Evolutionary conservation across 2,797 vertebrate genomes (phyloP).

Genomic region (Coilia nasus): DNA sequence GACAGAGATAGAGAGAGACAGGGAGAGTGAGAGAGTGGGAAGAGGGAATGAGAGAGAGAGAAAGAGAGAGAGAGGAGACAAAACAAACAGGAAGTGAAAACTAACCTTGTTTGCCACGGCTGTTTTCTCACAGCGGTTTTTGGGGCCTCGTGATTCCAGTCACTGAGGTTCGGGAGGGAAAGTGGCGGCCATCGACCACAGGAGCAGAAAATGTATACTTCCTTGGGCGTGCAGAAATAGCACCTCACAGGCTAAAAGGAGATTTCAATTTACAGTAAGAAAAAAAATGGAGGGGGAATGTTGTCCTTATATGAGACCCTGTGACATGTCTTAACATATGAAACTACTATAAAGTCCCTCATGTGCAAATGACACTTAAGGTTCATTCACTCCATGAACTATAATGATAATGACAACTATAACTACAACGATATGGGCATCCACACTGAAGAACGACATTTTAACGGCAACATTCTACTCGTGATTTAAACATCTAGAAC

Average conservation of each 20-base stretch:
- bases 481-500: too few relatives aligned
- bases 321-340: too few relatives aligned
- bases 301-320: neutral
- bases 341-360: too few relatives aligned
- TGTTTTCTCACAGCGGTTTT: conserved; percentile 20
- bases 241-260: neutral
- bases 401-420: too few relatives aligned
- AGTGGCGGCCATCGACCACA: neutral
- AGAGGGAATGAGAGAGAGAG: neutral
- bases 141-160: neutral
- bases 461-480: too few relatives aligned
- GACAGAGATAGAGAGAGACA: neutral
- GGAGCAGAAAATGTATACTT: neutral
- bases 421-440: too few relatives aligned
- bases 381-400: too few relatives aligned
- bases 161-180: neutral
- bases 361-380: too few relatives aligned
- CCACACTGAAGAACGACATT: too few relatives aligned
- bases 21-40: conserved; percentile 7
- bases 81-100: conserved; percentile 2
- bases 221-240: neutral
- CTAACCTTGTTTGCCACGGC: neutral
- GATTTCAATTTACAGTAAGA: neutral
- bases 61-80: conserved; percentile 5
- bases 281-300: neutral